Base-by-base conservation (phyloP, 2,888 invertebrate genomes). In the Rotaria sp. region DNA sequence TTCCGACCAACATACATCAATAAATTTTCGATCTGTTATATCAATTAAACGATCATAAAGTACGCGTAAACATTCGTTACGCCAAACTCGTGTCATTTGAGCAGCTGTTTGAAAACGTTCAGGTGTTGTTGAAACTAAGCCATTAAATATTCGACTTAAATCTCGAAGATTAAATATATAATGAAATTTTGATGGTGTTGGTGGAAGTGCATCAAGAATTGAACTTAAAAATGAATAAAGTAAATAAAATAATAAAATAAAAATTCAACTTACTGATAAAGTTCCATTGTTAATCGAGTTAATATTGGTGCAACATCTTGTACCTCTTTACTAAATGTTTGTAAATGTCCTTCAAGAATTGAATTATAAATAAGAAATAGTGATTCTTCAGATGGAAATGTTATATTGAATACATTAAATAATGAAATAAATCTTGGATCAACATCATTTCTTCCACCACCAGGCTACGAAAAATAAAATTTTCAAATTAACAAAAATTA, bases 91-190 rank as follows among this genome's bases (percentile, higher is more conserved):
- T 3, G 96, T 93, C 52, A 96, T 93, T 87, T 94, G 94, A 30
- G 94, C 93, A 38, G 93, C 91, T 86, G 93, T 93, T 85, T 93
- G 93, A 91, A 94, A 95, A 89, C 93, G 93, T 88, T 93, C 93
- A 0, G 95, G 94, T 75, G 94, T 93, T 21, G 95, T 95, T 87
- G 94, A 93, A 86, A 94, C 93, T 90, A 96, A 90, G 0, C 96
- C 96, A 26, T 94, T 94, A 88, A 94, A 94, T 87, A 96, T 94
- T 87, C 96, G 93, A 0, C 96, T 96, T 88, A 96, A 91, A 92
- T 96, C 96, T 84, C 96, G 93, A 91, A 96, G 93, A 92, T 96
- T 96, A 92, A 96, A 96, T 88, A 96, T 95, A 92, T 96, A 96
- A 92, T 96, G 96, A 92, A 96, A 96, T 91, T 95, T 96, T 13